Percentiles rank a stretch among this genome's conserved stretches.
phyloP scores from a whole-genome alignment of 1,140 invertebrate species.

The Drosophila neocordata region DNA sequence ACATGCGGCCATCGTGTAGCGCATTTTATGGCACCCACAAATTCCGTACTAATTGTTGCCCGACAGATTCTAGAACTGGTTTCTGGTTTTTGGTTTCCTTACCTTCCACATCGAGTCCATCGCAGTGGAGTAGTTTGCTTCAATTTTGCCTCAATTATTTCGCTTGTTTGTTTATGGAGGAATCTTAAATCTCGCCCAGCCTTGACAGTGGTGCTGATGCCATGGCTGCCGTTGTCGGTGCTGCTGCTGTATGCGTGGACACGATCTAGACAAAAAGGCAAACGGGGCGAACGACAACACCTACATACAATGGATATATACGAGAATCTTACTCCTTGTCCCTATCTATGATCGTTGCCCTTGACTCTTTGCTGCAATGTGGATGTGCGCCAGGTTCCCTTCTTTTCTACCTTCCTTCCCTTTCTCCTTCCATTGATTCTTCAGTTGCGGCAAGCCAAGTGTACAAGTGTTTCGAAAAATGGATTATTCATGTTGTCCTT shows the following conservation, averaged over 20 bases:
- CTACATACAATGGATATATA: conserved; percentile 22
- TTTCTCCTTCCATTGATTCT: not conserved
- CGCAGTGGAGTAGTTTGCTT: conserved; percentile 68
- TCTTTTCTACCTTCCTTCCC: not conserved
- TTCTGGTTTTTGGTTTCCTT: conserved; percentile 5
- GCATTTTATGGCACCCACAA: conserved; percentile 80
- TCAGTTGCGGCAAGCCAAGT: conserved; percentile 7
- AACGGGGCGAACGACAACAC: conserved; percentile 34
- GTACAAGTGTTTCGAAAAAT: conserved; percentile 77
- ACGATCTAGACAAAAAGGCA: conserved; percentile 66
- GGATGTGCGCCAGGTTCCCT: not conserved
- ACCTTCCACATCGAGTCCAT: conserved; percentile 21
- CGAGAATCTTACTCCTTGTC: not conserved
- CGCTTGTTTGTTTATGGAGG: conserved; percentile 82
- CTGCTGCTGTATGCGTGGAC: conserved; percentile 67
- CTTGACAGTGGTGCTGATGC: conserved; percentile 32
- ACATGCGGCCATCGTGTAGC: conserved; percentile 75
- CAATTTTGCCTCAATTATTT: conserved; percentile 82
- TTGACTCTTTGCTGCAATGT: conserved; percentile 2
- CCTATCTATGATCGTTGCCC: conserved; percentile 63
- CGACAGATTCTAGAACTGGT: conserved; percentile 55
- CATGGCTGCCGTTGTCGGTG: conserved; percentile 3
- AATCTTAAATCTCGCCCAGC: conserved; percentile 74
- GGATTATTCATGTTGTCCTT: conserved; percentile 79
- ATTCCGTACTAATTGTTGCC: conserved; percentile 79